Conservation (phyloP, 2,888 invertebrate genomes). For the Nesidiocoris tenuis region DNA sequence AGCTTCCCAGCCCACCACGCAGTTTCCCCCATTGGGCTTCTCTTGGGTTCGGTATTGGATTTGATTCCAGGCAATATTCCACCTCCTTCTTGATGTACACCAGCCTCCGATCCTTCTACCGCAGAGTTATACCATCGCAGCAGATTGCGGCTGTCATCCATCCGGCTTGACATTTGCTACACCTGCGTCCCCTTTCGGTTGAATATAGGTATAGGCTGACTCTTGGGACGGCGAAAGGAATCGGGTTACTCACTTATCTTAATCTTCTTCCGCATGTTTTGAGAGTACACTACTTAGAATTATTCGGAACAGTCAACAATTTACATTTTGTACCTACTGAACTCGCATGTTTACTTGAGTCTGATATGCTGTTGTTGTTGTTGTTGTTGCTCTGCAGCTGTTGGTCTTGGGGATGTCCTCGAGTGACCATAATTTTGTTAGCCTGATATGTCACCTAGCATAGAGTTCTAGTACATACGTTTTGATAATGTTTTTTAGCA, state of each 20-base stretch:
- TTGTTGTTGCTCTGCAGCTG: no score
- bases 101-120: not conserved
- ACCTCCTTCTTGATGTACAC: not conserved
- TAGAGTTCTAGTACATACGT: no score
- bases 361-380: no score
- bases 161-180: not conserved
- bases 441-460: no score
- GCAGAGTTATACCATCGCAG: not conserved
- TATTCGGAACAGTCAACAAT: no score
- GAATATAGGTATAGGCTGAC: not conserved
- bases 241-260: not conserved
- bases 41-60: not conserved
- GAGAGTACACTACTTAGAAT: no score
- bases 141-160: not conserved
- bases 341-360: no score
- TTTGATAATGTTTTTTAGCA: no score
- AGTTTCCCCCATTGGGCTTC: not conserved
- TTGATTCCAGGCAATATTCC: not conserved
- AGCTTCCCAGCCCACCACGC: not conserved
- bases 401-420: no score
- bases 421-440: no score
- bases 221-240: not conserved
- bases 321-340: no score
- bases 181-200: not conserved
- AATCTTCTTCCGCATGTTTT: not conserved